Conservation (phyloP, 1,140 invertebrate species). For the Micrasema minimum region DNA sequence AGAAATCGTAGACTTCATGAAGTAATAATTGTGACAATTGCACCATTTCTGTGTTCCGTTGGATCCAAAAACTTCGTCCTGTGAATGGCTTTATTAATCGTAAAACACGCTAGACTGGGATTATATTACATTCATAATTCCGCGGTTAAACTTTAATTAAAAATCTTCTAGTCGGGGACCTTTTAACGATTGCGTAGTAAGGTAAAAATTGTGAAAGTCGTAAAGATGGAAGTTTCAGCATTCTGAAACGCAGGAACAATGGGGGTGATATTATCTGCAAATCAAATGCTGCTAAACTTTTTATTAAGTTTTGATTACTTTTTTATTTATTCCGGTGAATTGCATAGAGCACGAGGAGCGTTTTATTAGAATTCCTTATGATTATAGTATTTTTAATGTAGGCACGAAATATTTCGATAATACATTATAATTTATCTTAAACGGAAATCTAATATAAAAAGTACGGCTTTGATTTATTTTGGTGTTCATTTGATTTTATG, state of each 20-base stretch:
- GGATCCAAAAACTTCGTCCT: not conserved
- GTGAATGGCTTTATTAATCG: slow-evolving; percentile 14
- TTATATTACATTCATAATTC: slow-evolving; percentile 26
- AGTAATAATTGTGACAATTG: not conserved
- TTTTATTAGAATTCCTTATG: too few relatives aligned
- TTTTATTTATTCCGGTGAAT: slow-evolving; percentile 40
- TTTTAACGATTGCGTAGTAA: slow-evolving; percentile 24
- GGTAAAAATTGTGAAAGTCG: slow-evolving; percentile 35
- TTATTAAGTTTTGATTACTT: slow-evolving; percentile 42
- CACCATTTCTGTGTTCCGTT: not conserved
- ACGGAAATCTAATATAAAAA: too few relatives aligned
- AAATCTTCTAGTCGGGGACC: slow-evolving; percentile 4
- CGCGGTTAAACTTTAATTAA: slow-evolving; percentile 36
- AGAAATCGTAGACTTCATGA: not conserved
- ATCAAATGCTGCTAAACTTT: slow-evolving; percentile 30
- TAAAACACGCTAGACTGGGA: slow-evolving; percentile 12
- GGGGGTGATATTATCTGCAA: slow-evolving; percentile 29
- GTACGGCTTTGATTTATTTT: too few relatives aligned
- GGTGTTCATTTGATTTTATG: too few relatives aligned
- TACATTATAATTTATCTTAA: too few relatives aligned
- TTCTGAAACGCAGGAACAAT: slow-evolving; percentile 18
- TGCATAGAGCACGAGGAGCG: slow-evolving; percentile 20
- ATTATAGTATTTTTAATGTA: too few relatives aligned
- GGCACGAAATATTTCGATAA: too few relatives aligned
- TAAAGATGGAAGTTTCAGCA: slow-evolving; percentile 41